Base-by-base conservation (phyloP, 2,888 invertebrate species). In the Conomelus anceps region DNA sequence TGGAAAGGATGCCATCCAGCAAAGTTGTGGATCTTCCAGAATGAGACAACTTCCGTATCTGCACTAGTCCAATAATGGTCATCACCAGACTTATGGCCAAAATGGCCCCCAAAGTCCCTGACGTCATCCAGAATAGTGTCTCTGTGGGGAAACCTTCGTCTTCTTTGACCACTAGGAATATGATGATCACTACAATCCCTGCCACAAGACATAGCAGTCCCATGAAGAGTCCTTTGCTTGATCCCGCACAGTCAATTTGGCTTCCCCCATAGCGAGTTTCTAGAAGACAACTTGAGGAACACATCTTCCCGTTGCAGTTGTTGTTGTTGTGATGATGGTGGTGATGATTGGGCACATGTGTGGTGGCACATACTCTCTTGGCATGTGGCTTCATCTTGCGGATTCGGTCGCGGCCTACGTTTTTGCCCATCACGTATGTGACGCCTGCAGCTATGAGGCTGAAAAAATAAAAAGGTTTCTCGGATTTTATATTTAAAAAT, bases 401-500 rank as follows among this genome's bases (percentile, higher is more conserved):
- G 17, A 92, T 91, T n/a, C 93, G 92, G 89, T 92, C 92, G 13
- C 93, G 92, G 0, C 94, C 94, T 0, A 94, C 94, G 91, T 94
- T 94, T 90, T 93, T 94, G 90, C 94, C 94, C 94, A 94, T 94
- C 63, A 94, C 94, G 91, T 94, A 94, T 0, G 94, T 94, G 89
- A 94, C 94, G 0, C 94, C 94, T 0, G 94, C 94, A 0, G 94
- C 94, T 88, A 95, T 94, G 89, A 95, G 91, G 90, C 94, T 94
- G 92, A 29, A 92, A 91, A 89, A 86, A 41, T 41, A 26, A 11
- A 13, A n/a, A 85, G 3, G n/a, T n/a, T 9, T 11, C 11, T 34
- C 34, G n/a, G n/a, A n/a, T 88, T n/a, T n/a, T n/a, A n/a, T n/a
- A n/a, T n/a, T n/a, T n/a, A n/a, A n/a, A n/a, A n/a, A n/a, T n/a